Conservation (phyloP, 2,113 vertebrate genomes). For the Calidris pugnax region DNA sequence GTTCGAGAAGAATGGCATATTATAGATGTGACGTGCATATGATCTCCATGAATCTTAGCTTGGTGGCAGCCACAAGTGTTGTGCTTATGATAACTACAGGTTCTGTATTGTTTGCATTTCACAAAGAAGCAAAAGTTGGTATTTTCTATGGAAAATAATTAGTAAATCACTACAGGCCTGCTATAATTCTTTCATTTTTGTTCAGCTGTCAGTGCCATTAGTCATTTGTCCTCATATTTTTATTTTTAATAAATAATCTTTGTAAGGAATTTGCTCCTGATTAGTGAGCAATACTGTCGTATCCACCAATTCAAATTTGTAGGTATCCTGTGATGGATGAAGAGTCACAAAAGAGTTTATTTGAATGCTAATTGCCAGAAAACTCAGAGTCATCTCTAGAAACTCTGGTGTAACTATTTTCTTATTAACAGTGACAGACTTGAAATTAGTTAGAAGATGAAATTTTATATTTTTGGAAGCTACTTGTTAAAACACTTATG, state of each 20-base stretch:
- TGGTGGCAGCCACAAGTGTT: fast-evolving
- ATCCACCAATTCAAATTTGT: not conserved
- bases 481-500: not conserved
- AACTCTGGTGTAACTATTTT: not conserved
- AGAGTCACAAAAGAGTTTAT: not conserved
- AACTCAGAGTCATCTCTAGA: not conserved
- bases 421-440: not conserved
- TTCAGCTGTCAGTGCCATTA: not conserved
- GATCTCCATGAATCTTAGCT: not conserved
- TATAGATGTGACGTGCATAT: fast-evolving
- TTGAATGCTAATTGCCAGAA: not conserved
- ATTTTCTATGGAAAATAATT: not conserved
- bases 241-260: not conserved
- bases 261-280: not conserved
- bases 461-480: not conserved
- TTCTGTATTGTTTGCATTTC: not conserved
- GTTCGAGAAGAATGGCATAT: not conserved
- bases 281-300: not conserved
- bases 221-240: not conserved
- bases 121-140: not conserved
- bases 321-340: not conserved
- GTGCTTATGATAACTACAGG: not conserved
- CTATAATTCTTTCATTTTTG: not conserved
- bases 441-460: not conserved
- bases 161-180: not conserved